phyloP scores from a whole-genome alignment of 2,888 invertebrate genomes.

The Trichogramma dendrolimi region DNA sequence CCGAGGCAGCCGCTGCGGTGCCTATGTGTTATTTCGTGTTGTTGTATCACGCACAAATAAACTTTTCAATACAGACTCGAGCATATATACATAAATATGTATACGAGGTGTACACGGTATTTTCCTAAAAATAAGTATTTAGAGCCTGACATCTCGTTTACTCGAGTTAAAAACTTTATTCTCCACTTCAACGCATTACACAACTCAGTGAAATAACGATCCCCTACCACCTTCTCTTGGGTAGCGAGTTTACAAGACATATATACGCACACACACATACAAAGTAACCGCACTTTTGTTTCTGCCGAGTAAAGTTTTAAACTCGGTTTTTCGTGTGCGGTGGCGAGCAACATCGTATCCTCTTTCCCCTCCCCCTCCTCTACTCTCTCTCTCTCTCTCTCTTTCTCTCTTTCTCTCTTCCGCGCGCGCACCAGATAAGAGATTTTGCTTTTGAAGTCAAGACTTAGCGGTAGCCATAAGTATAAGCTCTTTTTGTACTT shows the following conservation, averaged over 20 bases:
- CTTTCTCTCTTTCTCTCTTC: too few species aligned
- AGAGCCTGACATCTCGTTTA: slow-evolving; percentile 6
- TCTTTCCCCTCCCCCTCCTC: too few species aligned
- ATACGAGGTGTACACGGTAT: background rate
- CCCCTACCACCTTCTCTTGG: background rate
- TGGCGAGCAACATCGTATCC: background rate
- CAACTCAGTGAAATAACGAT: background rate
- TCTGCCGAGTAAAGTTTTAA: slow-evolving; percentile 7
- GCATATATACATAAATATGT: background rate
- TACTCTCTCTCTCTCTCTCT: too few species aligned
- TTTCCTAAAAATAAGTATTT: slow-evolving; percentile 6
- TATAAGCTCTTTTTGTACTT: slow-evolving; percentile 4
- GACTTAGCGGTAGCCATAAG: slow-evolving; percentile 7
- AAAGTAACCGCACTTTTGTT: slow-evolving; percentile 17
- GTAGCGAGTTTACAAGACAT: background rate
- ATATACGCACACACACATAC: background rate
- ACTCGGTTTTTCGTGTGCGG: slow-evolving; percentile 13
- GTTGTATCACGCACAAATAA: background rate
- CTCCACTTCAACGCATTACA: background rate
- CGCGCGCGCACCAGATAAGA: slow-evolving; percentile 29
- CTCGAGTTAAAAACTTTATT: slow-evolving; percentile 13
- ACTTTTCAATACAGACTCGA: background rate
- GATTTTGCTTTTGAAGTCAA: slow-evolving; percentile 38
- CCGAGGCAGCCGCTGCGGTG: too few species aligned
- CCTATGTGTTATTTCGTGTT: too few species aligned